Conservation (phyloP, 2,888 invertebrate species). For the Parnassius glacialis region DNA sequence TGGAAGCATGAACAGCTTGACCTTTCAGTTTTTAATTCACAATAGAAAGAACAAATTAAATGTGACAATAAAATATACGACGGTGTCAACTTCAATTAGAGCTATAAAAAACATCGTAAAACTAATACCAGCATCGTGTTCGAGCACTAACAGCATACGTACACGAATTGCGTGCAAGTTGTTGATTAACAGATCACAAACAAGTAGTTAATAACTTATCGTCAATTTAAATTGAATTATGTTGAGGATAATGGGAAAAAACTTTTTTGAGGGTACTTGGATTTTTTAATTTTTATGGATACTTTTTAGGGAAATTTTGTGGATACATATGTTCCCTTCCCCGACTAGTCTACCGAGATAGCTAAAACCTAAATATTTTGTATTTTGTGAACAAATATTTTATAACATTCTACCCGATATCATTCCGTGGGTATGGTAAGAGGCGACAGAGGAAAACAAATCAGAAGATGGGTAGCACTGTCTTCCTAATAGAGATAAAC, state of each 20-base stretch:
- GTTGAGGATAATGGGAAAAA: background rate
- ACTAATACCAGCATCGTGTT: constrained; percentile 53
- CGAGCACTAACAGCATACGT: constrained; percentile 28
- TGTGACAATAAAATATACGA: constrained; percentile 38
- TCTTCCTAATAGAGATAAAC: too few relatives aligned
- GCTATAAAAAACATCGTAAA: constrained; percentile 56
- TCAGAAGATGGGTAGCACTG: too few relatives aligned
- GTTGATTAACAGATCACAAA: constrained; percentile 9
- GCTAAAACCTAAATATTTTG: too few relatives aligned
- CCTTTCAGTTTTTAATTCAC: constrained; percentile 14
- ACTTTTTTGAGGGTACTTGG: too few relatives aligned
- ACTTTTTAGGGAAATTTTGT: too few relatives aligned
- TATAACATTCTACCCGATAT: too few relatives aligned
- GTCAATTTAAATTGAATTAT: constrained; percentile 8
- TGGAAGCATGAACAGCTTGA: background rate
- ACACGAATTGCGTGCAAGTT: constrained; percentile 22
- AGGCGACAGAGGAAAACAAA: too few relatives aligned
- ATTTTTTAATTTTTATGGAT: too few relatives aligned
- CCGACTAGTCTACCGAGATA: too few relatives aligned
- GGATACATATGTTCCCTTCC: too few relatives aligned
- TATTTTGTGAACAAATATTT: too few relatives aligned
- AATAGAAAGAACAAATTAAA: constrained; percentile 45
- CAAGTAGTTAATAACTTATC: constrained; percentile 15
- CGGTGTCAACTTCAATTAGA: constrained; percentile 63
- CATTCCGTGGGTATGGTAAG: too few relatives aligned